phyloP scores from a whole-genome alignment of 2,797 vertebrate genomes.

The Thamnophis elegans region DNA sequence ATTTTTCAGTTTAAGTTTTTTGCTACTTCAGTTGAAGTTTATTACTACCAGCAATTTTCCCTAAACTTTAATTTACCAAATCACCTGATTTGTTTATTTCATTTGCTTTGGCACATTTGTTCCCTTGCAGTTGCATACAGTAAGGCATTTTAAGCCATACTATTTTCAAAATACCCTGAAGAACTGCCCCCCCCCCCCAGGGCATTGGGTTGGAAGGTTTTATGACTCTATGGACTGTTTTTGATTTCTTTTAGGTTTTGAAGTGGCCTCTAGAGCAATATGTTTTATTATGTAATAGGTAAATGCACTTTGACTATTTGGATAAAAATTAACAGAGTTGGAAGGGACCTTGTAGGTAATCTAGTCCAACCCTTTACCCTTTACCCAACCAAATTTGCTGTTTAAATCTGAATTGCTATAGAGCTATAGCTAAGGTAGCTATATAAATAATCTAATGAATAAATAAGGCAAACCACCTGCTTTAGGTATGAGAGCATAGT shows the following conservation, averaged over 20 bases:
- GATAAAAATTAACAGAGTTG: no score
- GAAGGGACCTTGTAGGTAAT: no score
- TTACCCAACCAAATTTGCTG: neutral
- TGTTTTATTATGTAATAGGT: neutral
- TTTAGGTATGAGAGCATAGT: neutral
- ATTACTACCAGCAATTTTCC: neutral
- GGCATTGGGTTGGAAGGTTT: neutral
- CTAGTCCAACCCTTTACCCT: no score
- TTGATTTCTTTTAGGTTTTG: neutral
- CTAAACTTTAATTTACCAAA: neutral
- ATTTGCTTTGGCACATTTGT: neutral
- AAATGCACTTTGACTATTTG: neutral
- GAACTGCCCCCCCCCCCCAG: neutral
- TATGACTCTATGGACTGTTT: neutral
- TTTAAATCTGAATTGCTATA: neutral
- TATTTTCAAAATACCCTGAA: neutral
- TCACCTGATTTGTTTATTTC: neutral
- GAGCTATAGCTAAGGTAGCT: neutral
- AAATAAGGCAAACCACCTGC: neutral
- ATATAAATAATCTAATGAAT: neutral
- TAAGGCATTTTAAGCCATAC: neutral
- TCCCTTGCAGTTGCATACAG: neutral
- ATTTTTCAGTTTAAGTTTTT: neutral
- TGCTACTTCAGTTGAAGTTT: neutral
- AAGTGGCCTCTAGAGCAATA: neutral